These are phyloP conservation scores for Daboia siamensis DNA, from an alignment of 2,113 vertebrate genomes.

Conservation along the genomic window DNA sequence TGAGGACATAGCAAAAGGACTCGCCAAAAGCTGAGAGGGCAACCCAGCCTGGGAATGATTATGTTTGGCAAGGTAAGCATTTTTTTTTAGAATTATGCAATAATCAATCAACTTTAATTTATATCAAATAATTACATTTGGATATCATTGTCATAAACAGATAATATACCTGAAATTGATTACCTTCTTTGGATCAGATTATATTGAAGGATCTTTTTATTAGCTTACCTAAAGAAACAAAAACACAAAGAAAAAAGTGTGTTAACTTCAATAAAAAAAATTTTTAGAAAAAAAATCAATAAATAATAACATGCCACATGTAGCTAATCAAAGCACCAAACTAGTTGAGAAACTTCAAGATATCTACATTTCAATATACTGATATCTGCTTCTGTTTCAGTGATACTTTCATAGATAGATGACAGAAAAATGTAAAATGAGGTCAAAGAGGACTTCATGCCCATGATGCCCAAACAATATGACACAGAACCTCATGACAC, in stretches of 20 bases:
- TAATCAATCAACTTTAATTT: not conserved
- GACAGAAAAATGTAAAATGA: not conserved
- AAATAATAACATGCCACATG: not conserved
- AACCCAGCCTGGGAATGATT: not conserved
- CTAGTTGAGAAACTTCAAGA: not conserved
- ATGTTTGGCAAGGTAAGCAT: not conserved
- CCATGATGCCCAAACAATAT: not conserved
- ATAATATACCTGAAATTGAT: slow-evolving; percentile 37
- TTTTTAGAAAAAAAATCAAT: not conserved
- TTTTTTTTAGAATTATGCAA: not conserved
- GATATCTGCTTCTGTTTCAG: not conserved
- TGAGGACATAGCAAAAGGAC: not conserved
- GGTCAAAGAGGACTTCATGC: not conserved
- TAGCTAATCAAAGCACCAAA: not conserved
- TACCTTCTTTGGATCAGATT: slow-evolving; percentile 69
- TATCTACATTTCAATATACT: not conserved
- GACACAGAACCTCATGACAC: not conserved
- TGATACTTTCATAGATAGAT: not conserved
- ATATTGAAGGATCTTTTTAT: slow-evolving; percentile 56
- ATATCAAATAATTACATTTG: not conserved
- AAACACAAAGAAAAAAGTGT: slow-evolving; percentile 30
- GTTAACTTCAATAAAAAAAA: slow-evolving; percentile 18
- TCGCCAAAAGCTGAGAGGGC: not conserved
- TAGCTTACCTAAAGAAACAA: slow-evolving; percentile 75
- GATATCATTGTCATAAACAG: not conserved